phyloP scores from a whole-genome alignment of 2,113 vertebrate genomes.

The Grantiella picta region DNA sequence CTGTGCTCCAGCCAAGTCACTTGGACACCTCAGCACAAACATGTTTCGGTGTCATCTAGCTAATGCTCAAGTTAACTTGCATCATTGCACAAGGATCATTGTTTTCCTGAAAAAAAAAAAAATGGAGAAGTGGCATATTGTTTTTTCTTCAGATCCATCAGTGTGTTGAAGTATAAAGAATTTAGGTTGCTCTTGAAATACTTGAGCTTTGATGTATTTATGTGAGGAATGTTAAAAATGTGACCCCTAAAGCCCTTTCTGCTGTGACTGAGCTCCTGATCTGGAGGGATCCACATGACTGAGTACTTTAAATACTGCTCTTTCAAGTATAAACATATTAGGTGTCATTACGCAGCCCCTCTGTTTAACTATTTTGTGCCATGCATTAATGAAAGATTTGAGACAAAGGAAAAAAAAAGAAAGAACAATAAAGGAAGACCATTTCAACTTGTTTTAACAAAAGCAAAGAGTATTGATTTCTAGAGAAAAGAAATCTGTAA shows the following conservation, averaged over 20 bases:
- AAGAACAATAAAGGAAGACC: neutral
- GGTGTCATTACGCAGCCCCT: neutral
- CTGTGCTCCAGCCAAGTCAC: neutral
- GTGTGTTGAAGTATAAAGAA: neutral
- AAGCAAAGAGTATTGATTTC: neutral
- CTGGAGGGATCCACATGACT: conserved; percentile 13
- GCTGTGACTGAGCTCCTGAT: neutral
- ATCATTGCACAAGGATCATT: neutral
- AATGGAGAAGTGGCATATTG: neutral
- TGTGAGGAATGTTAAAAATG: conserved; percentile 4
- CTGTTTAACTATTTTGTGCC: neutral
- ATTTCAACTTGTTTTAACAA: neutral
- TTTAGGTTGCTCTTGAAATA: neutral
- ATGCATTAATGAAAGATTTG: neutral
- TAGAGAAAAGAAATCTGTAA: neutral
- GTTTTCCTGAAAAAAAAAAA: neutral
- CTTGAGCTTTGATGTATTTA: conserved; percentile 10
- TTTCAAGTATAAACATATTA: conserved; percentile 26
- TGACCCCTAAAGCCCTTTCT: neutral
- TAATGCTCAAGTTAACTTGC: neutral
- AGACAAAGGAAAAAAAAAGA: neutral
- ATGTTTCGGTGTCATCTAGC: conserved; percentile 43
- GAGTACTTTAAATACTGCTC: conserved; percentile 11
- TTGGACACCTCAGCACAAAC: neutral
- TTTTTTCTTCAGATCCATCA: neutral